Percentiles rank a stretch among this genome's conserved stretches.
Evolutionary conservation across 2,797 vertebrate genomes (phyloP).

Genomic region (Crocidura indochinensis): DNA sequence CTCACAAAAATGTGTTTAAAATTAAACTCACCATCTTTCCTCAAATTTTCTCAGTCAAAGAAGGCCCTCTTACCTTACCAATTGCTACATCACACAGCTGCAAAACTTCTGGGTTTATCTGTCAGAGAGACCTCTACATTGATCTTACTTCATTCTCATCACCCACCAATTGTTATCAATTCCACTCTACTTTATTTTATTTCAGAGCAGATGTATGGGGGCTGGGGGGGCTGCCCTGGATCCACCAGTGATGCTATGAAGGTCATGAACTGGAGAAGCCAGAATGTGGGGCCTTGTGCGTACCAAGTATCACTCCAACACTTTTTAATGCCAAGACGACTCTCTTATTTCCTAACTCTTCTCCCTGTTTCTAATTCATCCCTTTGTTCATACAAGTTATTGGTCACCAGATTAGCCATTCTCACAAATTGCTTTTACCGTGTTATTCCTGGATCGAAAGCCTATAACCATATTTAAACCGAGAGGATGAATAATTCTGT

Average conservation of each 20-base stretch:
- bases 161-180: constrained; percentile 51
- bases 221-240: too few relatives aligned
- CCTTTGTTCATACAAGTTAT: constrained; percentile 54
- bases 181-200: constrained; percentile 15
- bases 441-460: constrained; percentile 52
- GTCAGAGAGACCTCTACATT: constrained; percentile 37
- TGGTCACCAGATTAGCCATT: constrained; percentile 50
- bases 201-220: too few relatives aligned
- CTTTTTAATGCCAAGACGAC: constrained; percentile 39
- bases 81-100: constrained; percentile 30
- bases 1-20: constrained; percentile 61
- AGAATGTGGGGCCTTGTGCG: too few relatives aligned
- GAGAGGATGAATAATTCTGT: constrained; percentile 40
- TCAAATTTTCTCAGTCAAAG: constrained; percentile 52
- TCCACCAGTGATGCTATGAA: too few relatives aligned
- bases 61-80: constrained; percentile 58
- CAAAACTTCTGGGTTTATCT: constrained; percentile 51
- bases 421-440: constrained; percentile 60
- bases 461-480: constrained; percentile 38
- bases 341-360: not conserved
- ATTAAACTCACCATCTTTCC: constrained; percentile 52
- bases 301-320: too few relatives aligned
- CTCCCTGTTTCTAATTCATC: constrained; percentile 61
- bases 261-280: too few relatives aligned
- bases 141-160: constrained; percentile 29